Percentiles rank a stretch among this genome's conserved stretches.
These are phyloP conservation scores for Chlamydotis undulata DNA, from an alignment of 2,113 vertebrate species.

Conservation along the genomic window DNA sequence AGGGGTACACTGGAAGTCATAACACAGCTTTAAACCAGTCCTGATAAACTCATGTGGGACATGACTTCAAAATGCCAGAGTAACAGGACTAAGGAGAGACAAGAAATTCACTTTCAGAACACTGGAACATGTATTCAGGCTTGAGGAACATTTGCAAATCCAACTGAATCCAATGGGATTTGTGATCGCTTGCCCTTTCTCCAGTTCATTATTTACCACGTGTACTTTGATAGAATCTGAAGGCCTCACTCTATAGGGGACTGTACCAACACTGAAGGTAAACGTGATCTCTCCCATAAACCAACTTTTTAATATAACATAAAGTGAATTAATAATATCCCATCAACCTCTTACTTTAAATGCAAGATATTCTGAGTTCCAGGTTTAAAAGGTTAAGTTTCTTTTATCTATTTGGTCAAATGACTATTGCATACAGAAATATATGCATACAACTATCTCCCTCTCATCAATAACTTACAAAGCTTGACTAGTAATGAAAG, in stretches of 20 bases:
- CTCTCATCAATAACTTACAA: background rate
- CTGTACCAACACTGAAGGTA: background rate
- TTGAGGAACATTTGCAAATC: background rate
- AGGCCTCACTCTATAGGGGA: background rate
- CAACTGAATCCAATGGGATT: constrained; percentile 8
- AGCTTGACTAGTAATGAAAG: background rate
- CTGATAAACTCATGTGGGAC: background rate
- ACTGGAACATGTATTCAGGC: background rate
- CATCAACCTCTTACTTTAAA: background rate
- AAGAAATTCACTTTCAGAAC: background rate
- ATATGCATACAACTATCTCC: background rate
- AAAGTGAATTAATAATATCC: background rate
- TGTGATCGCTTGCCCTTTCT: background rate
- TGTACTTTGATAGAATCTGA: constrained; percentile 19
- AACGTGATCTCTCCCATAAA: background rate
- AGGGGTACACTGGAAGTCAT: background rate
- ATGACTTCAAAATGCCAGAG: background rate
- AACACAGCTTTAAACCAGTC: background rate
- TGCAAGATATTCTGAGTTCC: background rate
- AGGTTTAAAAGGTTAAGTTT: background rate
- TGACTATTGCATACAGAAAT: background rate
- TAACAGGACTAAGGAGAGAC: background rate
- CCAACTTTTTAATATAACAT: background rate
- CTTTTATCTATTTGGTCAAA: background rate
- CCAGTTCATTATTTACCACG: background rate